Base-by-base conservation (phyloP, 2,888 invertebrate genomes). In the Melolontha melolontha region DNA sequence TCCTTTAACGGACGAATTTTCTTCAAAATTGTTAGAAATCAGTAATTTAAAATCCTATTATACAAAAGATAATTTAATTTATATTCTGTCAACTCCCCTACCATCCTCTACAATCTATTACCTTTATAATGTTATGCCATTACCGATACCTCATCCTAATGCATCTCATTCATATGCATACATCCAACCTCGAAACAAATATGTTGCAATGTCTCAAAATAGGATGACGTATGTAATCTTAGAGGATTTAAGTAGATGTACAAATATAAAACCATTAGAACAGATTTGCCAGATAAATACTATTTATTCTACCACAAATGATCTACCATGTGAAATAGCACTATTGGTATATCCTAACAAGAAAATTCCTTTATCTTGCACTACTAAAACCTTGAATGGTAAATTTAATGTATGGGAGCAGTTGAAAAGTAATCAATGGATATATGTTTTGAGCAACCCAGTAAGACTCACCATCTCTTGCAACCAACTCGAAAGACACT, bases 61-160 rank as follows among this genome's bases (percentile, higher is more conserved):
- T n/a, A n/a, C n/a, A n/a, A n/a, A n/a, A n/a, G n/a, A n/a, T n/a
- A 55, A 55, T 6, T 5, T 55, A 16, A 55, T 55, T 55, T 55
- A 40, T 55, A 40, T 55, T 40, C 40, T 55, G 39, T 54, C 54
- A 14, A 54, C 39, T 40, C 40, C 54, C 6, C 39, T 54, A 55
- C 41, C 55, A 14, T 55, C 55, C 41, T 55, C 55, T 6, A 34
- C 52, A 12, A 8, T 39, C 1, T 52, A 55, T 55, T 0, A 55
- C 17, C n/a, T 41, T 40, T 55, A 41, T 55, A 0, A 41, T 11
- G 40, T 55, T 11, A 41, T 55, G 55, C 55, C 55, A 2, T 40
- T 55, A 55, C 55, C 55, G 16, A 40, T 55, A 11, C 55, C 55
- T 12, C 14, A 41, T 41, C 41, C 55, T 55, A 41, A 55, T 10